phyloP scores from a whole-genome alignment of 1,140 invertebrate genomes.

The Patella vulgata region DNA sequence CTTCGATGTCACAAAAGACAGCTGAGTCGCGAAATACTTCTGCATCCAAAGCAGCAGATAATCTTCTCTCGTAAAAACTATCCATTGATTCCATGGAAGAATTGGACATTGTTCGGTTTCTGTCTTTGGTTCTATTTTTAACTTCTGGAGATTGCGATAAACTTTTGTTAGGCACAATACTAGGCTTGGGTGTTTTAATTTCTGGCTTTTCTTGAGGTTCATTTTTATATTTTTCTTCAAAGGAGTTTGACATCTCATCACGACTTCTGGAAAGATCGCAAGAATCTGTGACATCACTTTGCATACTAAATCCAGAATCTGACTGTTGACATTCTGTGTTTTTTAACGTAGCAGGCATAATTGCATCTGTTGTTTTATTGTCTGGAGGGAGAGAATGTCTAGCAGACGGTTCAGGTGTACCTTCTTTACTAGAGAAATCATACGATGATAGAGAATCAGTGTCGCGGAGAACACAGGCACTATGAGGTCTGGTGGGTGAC shows the following conservation, averaged over 20 bases:
- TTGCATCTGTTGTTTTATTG: not conserved
- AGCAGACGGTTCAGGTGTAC: conserved; percentile 8
- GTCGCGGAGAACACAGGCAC: conserved; percentile 3
- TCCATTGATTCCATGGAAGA: conserved; percentile 34
- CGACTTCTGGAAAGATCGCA: too few relatives aligned
- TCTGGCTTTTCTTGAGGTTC: conserved; percentile 3
- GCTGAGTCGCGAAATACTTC: conserved; percentile 41
- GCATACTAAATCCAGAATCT: conserved; percentile 47
- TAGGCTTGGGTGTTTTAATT: not conserved
- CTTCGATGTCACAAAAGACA: conserved; percentile 40
- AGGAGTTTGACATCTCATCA: not conserved
- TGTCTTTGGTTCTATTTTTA: not conserved
- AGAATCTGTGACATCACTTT: conserved; percentile 20
- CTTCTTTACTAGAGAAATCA: conserved; percentile 17
- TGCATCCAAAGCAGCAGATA: conserved; percentile 47
- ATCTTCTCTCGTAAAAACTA: conserved; percentile 48
- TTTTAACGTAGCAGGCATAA: conserved; percentile 1
- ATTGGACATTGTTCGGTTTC: conserved; percentile 9
- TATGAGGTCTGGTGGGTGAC: not conserved
- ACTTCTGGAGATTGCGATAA: not conserved
- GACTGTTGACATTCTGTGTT: conserved; percentile 37
- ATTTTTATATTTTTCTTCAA: not conserved
- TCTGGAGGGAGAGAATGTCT: conserved; percentile 12
- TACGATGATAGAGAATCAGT: conserved; percentile 8
- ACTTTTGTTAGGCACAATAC: conserved; percentile 1